Base-by-base conservation (phyloP, 2,113 vertebrate species). In the Cyanistes caeruleus region DNA sequence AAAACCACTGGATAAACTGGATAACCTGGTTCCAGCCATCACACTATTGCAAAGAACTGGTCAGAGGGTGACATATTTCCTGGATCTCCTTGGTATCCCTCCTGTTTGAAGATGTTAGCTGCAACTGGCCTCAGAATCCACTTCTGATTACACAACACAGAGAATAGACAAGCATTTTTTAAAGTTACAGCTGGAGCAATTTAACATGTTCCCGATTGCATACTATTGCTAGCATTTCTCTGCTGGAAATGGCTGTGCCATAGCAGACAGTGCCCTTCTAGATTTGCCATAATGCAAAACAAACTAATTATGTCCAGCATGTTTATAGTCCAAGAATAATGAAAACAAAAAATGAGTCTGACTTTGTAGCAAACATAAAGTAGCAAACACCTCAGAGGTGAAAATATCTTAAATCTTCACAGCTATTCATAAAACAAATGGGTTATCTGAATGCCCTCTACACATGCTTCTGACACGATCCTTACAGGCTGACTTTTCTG, bases 1-100 rank as follows among this genome's bases (percentile, higher is more conserved):
- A 67, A 90, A 53, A 86, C 82, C 35, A 33, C 59, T 88, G 59
- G 55, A 55, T 73, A 69, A 95, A 65, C 49, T 46, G 69, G 33
- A 58, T 17, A 60, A 72, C 7, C 18, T 22, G 5, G 28, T 58
- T 88, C 72, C 73, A 30, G 70, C 48, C 2, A 14, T 39, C 75
- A 18, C 11, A 5, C n/a, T 55, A 22, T 7, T 44, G 84, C 53
- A 72, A 91, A 87, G 49, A 87, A 87, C 37, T 56, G 44, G 33
- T 84, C 46, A 43, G 39, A 87, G 35, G 21, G 37, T 20, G 49
- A 73, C 30, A 30, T 18, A 82, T 80, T 90, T 63, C 80, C 56
- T 39, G 39, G 30, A 67, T 39, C 39, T 91, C 70, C n/a, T 90
- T 41, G 72, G 52, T 30, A 81, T 27, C 31, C 28, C 41, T 63